Evolutionary conservation across 2,888 invertebrate species (phyloP).

Genomic region (Eutolmus rufibarbis): DNA sequence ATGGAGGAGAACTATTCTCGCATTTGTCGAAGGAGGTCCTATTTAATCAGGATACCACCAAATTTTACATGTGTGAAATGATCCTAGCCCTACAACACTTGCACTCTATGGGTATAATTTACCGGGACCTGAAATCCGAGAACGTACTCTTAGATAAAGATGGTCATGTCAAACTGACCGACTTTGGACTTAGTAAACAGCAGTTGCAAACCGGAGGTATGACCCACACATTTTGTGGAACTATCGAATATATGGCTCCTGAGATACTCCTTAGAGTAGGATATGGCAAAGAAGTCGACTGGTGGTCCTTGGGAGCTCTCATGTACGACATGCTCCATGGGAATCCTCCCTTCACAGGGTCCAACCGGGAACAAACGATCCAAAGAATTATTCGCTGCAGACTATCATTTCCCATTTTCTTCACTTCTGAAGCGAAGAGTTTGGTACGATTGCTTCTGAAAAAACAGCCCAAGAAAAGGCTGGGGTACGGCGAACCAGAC

Average conservation of each 20-base stretch:
- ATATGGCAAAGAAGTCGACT: conserved; percentile 98
- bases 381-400: conserved; percentile 98
- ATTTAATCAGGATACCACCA: conserved; percentile 97
- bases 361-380: conserved; percentile 97
- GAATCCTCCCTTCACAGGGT: conserved; percentile 97
- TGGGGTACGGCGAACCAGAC: conserved; percentile 85
- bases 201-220: conserved; percentile 91
- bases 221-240: conserved; percentile 99
- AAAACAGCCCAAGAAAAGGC: conserved; percentile 79
- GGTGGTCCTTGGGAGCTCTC: conserved; percentile 99
- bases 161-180: conserved; percentile 98
- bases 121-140: conserved; percentile 98
- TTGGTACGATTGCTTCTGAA: conserved; percentile 90
- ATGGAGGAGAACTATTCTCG: conserved; percentile 99
- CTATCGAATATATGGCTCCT: conserved; percentile 99
- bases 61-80: conserved; percentile 98
- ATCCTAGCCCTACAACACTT: conserved; percentile 97
- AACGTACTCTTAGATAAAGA: conserved; percentile 94
- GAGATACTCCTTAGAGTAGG: conserved; percentile 96
- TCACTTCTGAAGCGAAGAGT: conserved; percentile 94
- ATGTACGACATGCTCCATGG: conserved; percentile 99
- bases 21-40: conserved; percentile 98
- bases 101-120: conserved; percentile 96
- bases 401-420: conserved; percentile 90
- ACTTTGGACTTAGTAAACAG: conserved; percentile 99